Conservation (phyloP, 2,113 vertebrate species). For the Zosterops borbonicus region DNA sequence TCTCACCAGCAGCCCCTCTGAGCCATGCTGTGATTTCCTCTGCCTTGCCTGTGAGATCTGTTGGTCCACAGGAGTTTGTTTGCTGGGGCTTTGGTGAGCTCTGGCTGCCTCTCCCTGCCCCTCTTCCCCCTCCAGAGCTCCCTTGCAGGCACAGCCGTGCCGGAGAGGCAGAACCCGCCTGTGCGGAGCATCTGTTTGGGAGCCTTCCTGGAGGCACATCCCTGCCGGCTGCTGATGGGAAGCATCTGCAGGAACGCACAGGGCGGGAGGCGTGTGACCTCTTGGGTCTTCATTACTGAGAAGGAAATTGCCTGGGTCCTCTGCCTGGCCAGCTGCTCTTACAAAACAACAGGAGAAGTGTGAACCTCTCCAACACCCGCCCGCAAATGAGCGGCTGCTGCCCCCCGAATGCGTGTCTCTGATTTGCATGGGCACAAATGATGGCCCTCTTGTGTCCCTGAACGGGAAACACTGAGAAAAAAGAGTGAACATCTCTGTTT, state of each 20-base stretch:
- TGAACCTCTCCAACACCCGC: neutral
- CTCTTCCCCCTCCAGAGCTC: neutral
- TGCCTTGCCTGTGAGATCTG: neutral
- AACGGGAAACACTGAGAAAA: neutral
- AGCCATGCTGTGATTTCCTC: neutral
- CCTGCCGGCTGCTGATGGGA: slow-evolving; percentile 6
- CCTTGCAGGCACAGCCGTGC: neutral
- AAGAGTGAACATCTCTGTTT: neutral
- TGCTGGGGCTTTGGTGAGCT: neutral
- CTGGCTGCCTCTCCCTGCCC: neutral
- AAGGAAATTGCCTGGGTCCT: neutral
- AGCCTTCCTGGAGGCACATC: slow-evolving; percentile 19
- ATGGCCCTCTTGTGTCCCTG: neutral
- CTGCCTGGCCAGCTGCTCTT: neutral
- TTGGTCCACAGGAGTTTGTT: neutral
- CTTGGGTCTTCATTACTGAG: neutral
- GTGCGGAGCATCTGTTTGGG: slow-evolving; percentile 28
- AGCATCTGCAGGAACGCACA: neutral
- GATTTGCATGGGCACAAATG: accelerated
- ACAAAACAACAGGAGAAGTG: neutral
- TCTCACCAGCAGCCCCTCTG: neutral
- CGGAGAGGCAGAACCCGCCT: neutral
- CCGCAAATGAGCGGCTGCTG: neutral
- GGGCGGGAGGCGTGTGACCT: neutral
- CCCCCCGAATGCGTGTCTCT: accelerated